phyloP scores from a whole-genome alignment of 2,113 vertebrate genomes.

The Alethe castanea region DNA sequence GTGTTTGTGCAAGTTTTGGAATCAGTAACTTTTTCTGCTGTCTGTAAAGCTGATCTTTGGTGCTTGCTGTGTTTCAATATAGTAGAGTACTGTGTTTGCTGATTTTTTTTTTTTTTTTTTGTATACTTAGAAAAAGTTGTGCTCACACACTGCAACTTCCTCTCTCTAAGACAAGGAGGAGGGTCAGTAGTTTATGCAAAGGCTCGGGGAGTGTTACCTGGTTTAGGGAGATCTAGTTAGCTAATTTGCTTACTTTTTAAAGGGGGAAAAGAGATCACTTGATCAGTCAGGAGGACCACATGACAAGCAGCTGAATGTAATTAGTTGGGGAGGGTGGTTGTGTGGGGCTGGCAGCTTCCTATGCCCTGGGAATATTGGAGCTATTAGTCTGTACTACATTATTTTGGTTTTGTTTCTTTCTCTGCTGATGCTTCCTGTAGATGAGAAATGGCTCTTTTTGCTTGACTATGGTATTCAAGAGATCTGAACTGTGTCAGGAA shows the following conservation, averaged over 20 bases:
- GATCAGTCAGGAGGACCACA: constrained; percentile 72
- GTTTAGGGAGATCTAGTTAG: background rate
- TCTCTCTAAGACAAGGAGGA: background rate
- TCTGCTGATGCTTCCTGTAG: background rate
- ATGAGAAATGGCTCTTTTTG: constrained; percentile 4
- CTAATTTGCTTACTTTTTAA: background rate
- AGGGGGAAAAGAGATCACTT: constrained; percentile 69
- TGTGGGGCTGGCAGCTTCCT: constrained; percentile 8
- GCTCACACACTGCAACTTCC: background rate
- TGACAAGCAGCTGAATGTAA: constrained; percentile 86
- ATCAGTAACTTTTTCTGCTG: background rate
- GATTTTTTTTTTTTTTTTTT: background rate
- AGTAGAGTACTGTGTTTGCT: background rate
- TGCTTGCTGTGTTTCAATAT: background rate
- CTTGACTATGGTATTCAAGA: constrained; percentile 40
- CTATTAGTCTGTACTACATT: background rate
- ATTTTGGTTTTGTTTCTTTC: background rate
- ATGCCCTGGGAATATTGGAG: background rate
- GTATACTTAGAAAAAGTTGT: background rate
- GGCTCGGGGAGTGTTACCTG: background rate
- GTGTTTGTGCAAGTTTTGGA: background rate
- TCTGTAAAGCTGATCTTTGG: background rate
- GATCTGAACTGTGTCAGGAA: background rate
- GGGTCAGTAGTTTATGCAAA: background rate
- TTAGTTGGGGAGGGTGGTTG: constrained; percentile 66